A percentile compares a stretch with the other conserved stretches of the same genome.
phyloP scores from a whole-genome alignment of 2,113 vertebrate genomes.

The Tachuris rubrigastra region DNA sequence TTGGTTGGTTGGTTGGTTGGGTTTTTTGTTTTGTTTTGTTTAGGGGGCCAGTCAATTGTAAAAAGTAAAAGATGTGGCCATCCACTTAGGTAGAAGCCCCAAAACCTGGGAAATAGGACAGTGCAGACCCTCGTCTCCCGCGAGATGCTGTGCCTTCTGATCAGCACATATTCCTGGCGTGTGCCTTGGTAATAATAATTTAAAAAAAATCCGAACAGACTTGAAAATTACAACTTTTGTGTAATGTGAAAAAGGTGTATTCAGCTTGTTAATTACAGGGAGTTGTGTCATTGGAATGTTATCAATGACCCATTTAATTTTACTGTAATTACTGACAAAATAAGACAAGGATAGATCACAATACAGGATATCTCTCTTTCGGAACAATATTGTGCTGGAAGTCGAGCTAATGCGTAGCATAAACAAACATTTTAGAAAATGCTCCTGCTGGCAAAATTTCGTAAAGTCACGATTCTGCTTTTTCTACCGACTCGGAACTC shows the following conservation, averaged over 20 bases:
- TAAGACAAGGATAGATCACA: slow-evolving; percentile 64
- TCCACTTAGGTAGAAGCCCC: not conserved
- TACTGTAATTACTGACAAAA: slow-evolving; percentile 72
- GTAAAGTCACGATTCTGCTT: not conserved
- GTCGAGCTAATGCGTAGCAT: not conserved
- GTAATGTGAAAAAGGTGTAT: slow-evolving; percentile 63
- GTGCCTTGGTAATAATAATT: slow-evolving; percentile 3
- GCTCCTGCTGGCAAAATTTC: not conserved
- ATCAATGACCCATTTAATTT: slow-evolving; percentile 73
- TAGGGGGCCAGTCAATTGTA: not conserved
- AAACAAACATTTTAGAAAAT: slow-evolving; percentile 28
- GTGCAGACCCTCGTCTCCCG: not conserved
- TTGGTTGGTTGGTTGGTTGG: too few relatives aligned
- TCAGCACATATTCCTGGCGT: not conserved
- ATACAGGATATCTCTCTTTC: slow-evolving; percentile 58
- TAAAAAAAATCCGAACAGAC: not conserved
- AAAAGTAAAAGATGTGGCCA: not conserved
- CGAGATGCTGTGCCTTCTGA: not conserved
- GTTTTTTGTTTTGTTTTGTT: not conserved
- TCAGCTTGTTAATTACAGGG: slow-evolving; percentile 68
- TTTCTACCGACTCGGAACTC: not conserved
- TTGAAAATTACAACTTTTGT: slow-evolving; percentile 70
- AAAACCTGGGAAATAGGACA: not conserved
- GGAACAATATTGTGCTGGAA: slow-evolving; percentile 14
- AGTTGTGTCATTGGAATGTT: slow-evolving; percentile 64